Conservation (phyloP, 2,797 vertebrate genomes). For the Limnodromus scolopaceus region DNA sequence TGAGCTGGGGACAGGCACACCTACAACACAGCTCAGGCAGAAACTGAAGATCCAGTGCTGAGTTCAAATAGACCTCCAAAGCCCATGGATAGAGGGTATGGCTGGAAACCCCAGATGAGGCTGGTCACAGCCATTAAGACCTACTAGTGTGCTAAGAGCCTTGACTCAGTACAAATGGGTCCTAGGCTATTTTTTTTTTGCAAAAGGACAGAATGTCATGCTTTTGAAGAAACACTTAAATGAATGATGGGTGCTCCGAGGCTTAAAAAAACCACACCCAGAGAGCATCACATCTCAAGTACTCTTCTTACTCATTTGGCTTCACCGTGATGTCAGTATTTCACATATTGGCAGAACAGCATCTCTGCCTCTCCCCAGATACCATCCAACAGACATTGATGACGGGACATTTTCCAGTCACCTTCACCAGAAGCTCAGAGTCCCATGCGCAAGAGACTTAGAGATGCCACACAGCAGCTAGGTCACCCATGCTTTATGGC, state of each 20-base stretch:
- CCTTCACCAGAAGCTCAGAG: not conserved
- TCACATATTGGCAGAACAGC: not conserved
- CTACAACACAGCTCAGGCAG: not conserved
- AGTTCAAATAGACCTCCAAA: not conserved
- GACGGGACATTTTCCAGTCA: not conserved
- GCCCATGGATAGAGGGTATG: not conserved
- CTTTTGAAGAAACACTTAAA: not conserved
- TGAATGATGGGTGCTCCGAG: not conserved
- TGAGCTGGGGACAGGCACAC: not conserved
- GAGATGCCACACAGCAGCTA: not conserved
- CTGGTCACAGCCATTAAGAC: not conserved
- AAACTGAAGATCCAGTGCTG: not conserved
- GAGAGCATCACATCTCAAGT: not conserved
- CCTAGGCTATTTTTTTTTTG: not conserved
- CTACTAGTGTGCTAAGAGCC: not conserved
- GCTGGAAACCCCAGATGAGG: not conserved
- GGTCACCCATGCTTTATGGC: fast-evolving
- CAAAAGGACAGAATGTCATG: not conserved
- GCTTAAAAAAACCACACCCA: not conserved
- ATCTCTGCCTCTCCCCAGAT: not conserved
- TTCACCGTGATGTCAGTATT: not conserved
- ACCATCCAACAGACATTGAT: not conserved
- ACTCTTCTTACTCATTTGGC: not conserved
- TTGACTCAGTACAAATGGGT: not conserved
- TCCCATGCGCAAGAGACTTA: fast-evolving